Percentiles rank a stretch among this genome's conserved stretches.
These are phyloP conservation scores for Cheilosia grossa DNA, from an alignment of 2,888 invertebrate genomes.

Conservation along the genomic window DNA sequence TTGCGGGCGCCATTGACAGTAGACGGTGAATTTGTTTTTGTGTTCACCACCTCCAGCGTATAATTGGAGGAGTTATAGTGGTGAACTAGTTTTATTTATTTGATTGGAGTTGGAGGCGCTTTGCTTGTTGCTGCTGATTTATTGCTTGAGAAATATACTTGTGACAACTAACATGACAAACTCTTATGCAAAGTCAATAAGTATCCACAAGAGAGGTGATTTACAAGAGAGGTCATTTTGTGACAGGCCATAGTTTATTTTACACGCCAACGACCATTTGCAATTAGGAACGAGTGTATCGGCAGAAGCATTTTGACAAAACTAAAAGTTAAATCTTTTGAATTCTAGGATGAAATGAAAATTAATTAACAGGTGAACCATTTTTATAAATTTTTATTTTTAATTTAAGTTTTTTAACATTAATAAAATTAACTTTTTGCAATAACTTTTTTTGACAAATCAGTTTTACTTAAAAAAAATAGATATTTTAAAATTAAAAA, in stretches of 20 bases:
- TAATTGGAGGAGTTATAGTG: constrained; percentile 6
- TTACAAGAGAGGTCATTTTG: too few relatives aligned
- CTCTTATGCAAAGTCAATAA: background rate
- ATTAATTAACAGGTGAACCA: too few relatives aligned
- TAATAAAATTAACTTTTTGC: too few relatives aligned
- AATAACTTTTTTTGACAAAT: too few relatives aligned
- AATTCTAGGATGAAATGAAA: too few relatives aligned
- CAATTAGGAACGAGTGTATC: background rate
- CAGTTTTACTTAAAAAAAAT: too few relatives aligned
- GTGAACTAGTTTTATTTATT: constrained; percentile 14
- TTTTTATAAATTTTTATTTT: too few relatives aligned
- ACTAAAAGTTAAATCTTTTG: too few relatives aligned
- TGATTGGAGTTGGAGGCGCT: constrained; percentile 3
- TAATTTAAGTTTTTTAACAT: too few relatives aligned
- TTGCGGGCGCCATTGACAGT: constrained; percentile 42
- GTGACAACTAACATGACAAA: constrained; percentile 8
- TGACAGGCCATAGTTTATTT: background rate
- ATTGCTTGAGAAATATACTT: background rate
- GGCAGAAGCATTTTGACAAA: too few relatives aligned
- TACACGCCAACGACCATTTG: background rate
- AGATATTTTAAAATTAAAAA: too few relatives aligned
- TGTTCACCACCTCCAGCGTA: background rate
- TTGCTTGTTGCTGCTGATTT: constrained; percentile 6
- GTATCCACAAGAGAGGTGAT: background rate
- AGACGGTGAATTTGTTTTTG: constrained; percentile 42